These are phyloP conservation scores for Hymenopus coronatus DNA, from an alignment of 2,888 invertebrate genomes.

Conservation along the genomic window DNA sequence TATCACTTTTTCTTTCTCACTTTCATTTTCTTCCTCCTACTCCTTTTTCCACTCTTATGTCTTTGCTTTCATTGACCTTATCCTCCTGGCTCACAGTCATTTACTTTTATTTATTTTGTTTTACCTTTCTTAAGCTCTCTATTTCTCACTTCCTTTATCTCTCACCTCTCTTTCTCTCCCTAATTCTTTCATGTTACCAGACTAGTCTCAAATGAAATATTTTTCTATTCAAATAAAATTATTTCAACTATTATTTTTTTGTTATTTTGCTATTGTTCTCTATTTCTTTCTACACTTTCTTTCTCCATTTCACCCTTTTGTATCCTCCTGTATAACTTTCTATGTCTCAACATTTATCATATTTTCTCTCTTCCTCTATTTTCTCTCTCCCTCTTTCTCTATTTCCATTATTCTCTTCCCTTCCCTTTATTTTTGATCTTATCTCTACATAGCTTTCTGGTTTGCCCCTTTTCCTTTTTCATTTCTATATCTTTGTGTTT, in stretches of 20 bases:
- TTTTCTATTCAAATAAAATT: too few relatives aligned
- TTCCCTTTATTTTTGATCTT: neutral
- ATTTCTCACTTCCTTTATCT: neutral
- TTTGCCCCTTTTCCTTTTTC: neutral
- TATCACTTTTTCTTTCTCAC: neutral
- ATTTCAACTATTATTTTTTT: neutral
- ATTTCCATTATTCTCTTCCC: neutral
- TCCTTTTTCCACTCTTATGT: neutral
- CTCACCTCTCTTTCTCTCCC: neutral
- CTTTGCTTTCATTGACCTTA: neutral
- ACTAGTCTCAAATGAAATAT: too few relatives aligned
- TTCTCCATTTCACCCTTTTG: neutral
- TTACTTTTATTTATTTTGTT: neutral
- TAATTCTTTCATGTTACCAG: too few relatives aligned
- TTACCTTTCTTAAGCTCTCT: neutral
- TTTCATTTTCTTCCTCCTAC: neutral
- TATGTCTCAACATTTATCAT: neutral
- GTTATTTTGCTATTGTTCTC: neutral
- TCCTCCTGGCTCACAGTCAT: neutral
- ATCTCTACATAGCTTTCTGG: neutral
- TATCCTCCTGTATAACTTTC: constrained; percentile 17
- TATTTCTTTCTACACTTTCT: neutral
- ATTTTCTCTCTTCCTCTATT: neutral
- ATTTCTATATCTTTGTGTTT: neutral
- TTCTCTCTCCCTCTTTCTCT: neutral